Conservation (phyloP, 2,113 vertebrate genomes). For the Coryphaenoides rupestris region DNA sequence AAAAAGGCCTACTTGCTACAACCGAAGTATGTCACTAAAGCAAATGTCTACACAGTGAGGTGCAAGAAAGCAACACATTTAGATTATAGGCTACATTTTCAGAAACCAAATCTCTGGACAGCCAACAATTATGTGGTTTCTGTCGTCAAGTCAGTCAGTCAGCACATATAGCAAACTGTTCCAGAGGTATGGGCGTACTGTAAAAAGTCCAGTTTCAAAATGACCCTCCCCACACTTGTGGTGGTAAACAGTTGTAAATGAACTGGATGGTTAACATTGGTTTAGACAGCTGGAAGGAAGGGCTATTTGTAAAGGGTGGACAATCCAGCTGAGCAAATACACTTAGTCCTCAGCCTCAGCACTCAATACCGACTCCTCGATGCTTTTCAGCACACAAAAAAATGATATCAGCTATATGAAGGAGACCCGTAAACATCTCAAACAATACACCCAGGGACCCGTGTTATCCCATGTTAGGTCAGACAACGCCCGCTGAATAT, state of each 20-base stretch:
- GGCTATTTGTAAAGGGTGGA: conserved; percentile 1
- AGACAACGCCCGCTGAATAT: conserved; percentile 66
- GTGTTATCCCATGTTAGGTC: too few relatives aligned
- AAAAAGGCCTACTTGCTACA: not conserved
- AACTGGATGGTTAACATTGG: conserved; percentile 42
- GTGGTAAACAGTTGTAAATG: conserved; percentile 41
- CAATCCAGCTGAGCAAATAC: conserved; percentile 46
- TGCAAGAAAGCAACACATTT: conserved; percentile 58
- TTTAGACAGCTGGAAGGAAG: conserved; percentile 52
- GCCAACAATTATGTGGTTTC: conserved; percentile 57
- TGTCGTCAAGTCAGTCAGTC: conserved; percentile 55
- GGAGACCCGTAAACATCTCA: conserved; percentile 42
- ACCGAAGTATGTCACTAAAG: conserved; percentile 22
- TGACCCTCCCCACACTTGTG: conserved; percentile 33
- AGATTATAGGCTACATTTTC: conserved; percentile 49
- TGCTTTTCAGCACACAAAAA: too few relatives aligned
- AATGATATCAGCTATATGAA: too few relatives aligned
- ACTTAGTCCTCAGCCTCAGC: conserved; percentile 32
- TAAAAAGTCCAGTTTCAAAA: conserved; percentile 21
- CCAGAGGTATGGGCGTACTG: conserved; percentile 14
- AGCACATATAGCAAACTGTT: conserved; percentile 24
- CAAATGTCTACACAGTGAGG: conserved; percentile 37
- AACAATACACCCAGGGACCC: conserved; percentile 40
- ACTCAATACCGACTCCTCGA: conserved; percentile 46
- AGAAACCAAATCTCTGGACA: conserved; percentile 45